Evolutionary conservation across 2,113 vertebrate species (phyloP), one percentile per base, ranked within the genome.

Genomic region (Anoplopoma fimbria): DNA sequence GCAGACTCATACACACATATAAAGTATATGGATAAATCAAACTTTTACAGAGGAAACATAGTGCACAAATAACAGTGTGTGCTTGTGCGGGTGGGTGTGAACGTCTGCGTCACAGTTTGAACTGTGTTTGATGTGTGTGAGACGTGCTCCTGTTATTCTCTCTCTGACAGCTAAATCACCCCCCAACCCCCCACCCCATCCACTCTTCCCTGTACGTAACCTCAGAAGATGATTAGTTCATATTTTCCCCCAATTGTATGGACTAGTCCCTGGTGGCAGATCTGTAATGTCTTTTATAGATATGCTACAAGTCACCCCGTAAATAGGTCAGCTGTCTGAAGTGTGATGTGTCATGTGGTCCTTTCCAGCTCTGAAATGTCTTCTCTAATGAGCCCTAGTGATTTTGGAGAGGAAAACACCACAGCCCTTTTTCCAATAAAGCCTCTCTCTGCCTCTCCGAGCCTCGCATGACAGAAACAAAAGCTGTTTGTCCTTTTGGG

Each of bases 321-420:
- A 94, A 95, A 95, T 94, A 93, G 94, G 93, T 94, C 94, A 94
- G 89, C 91, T 92, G 92, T 95, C 93, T 95, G 91, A 93, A 93
- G 92, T 93, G 89, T 77, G 81, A 93, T 95, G 93, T 94, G 93
- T 95, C 92, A 94, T 94, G 91, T 86, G 83, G 83, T 91, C 90
- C 84, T 92, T 93, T 93, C 84, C 89, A 88, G 90, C 89, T 88
- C 93, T 81, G 83, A 92, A 94, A 95, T 91, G 90, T 93, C 92
- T 93, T 94, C 90, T 92, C 93, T 94, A 94, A 94, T 93, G 89
- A 95, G 93, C 89, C 87, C 89, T 90, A 79, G 90, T 93, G 93
- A 95, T 94, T 94, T 94, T 93, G 93, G 85, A 91, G 91, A 91
- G 87, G 90, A 93, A 94, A 95, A 95, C 93, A 94, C 91, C 91